Percentiles rank a stretch among this genome's conserved stretches.
Conservation (phyloP, 2,888 invertebrate species). For the Thumatha senex region DNA sequence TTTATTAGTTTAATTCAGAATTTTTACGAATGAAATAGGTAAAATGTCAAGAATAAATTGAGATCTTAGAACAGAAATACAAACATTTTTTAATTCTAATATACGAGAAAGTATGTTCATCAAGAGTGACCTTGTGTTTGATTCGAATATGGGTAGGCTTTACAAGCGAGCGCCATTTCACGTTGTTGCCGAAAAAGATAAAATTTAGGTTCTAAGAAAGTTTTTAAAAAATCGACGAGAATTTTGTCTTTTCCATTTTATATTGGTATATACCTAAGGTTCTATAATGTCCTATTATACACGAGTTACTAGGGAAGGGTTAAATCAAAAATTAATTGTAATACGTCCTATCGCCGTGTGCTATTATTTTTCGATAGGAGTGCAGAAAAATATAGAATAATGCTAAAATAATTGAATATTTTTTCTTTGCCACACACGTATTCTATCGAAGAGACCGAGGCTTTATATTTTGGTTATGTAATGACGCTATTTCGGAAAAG, state of each 20-base stretch:
- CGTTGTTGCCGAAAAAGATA: constrained; percentile 59
- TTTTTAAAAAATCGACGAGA: constrained; percentile 60
- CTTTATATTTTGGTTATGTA: too few relatives aligned
- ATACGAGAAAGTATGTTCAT: constrained; percentile 44
- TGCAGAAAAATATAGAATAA: too few relatives aligned
- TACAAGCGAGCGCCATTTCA: constrained; percentile 64
- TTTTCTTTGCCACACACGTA: too few relatives aligned
- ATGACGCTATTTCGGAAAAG: too few relatives aligned
- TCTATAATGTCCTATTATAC: too few relatives aligned
- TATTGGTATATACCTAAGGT: too few relatives aligned
- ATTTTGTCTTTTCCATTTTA: constrained; percentile 38
- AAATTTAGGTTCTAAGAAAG: constrained; percentile 61
- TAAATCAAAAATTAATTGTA: too few relatives aligned
- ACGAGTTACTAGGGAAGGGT: too few relatives aligned
- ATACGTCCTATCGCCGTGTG: too few relatives aligned
- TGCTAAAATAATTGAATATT: too few relatives aligned
- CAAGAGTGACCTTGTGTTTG: constrained; percentile 60
- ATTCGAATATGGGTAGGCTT: constrained; percentile 61
- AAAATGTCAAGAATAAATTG: constrained; percentile 21
- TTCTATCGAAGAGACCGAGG: too few relatives aligned
- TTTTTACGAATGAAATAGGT: constrained; percentile 17
- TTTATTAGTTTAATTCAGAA: constrained; percentile 14
- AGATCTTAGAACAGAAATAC: constrained; percentile 26
- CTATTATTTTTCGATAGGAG: too few relatives aligned
- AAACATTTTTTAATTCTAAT: constrained; percentile 64